Conservation (phyloP, 2,113 vertebrate species). For the Periophthalmodon schlosseri region DNA sequence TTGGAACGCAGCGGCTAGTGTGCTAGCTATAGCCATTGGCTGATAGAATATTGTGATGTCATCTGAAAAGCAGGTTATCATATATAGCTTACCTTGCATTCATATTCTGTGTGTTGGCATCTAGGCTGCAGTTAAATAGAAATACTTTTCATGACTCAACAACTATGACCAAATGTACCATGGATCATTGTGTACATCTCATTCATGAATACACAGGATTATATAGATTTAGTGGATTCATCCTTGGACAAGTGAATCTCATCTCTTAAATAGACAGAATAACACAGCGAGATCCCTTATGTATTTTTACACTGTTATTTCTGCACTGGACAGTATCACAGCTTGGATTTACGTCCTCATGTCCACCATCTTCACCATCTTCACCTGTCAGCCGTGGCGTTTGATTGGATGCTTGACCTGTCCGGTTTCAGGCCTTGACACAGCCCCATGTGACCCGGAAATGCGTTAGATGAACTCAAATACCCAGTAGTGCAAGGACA, state of each 20-base stretch:
- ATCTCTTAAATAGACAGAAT: slow-evolving; percentile 8
- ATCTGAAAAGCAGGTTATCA: no score
- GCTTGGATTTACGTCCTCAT: slow-evolving; percentile 17
- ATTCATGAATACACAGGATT: neutral
- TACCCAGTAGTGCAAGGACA: neutral
- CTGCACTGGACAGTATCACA: slow-evolving; percentile 13
- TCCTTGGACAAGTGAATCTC: neutral
- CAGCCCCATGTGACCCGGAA: neutral
- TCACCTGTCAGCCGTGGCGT: slow-evolving; percentile 28
- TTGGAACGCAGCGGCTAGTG: no score
- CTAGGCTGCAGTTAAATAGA: neutral
- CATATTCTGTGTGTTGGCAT: no score
- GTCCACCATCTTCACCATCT: slow-evolving; percentile 24
- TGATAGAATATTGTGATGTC: no score
- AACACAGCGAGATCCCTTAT: neutral
- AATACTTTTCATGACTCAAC: neutral
- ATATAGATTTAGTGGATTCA: neutral
- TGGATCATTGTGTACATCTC: neutral
- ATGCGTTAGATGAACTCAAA: neutral
- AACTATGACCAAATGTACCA: neutral
- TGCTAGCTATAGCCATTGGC: no score
- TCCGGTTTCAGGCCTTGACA: neutral
- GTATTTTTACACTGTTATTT: slow-evolving; percentile 36
- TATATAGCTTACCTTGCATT: neutral
- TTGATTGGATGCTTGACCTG: neutral